Base-by-base conservation (phyloP, 2,888 invertebrate genomes). In the Diplolepis rosae region DNA sequence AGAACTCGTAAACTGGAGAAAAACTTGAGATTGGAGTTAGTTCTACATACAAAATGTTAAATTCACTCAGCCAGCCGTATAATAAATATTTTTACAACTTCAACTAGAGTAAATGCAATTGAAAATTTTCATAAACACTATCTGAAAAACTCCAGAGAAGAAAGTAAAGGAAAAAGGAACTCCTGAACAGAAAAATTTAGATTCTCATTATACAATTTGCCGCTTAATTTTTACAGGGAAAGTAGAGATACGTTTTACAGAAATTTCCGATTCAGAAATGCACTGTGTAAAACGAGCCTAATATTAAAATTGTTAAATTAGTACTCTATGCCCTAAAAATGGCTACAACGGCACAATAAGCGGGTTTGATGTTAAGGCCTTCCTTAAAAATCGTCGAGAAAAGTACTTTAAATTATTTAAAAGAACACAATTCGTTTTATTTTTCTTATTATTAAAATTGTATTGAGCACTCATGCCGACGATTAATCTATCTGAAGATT, bases 341-440 rank as follows among this genome's bases (percentile, higher is more conserved):
- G 79, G 70, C 78, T 75, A 73, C 72, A 79, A 78, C 65, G 69
- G 77, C 69, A 80, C 74, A 78, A 77, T 72, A 80, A 81, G 80
- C 80, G 75, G 69, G 56, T 61, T 61, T 56, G 65, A 69, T 72
- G 77, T 82, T 81, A 78, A 78, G 69, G 61, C 73, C 39, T 71
- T 32, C 54, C 75, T 74, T 76, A 74, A 52, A 74, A 45, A 72
- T 61, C 69, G 69, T 69, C 50, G 52, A 70, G 52, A 67, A 51
- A 68, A 70, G 68, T 70, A 68, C 70, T 70, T 15, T 61, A 22
- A 22, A 35, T 18, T 61, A 35, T 35, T 56, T 56, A 4, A 1
- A 54, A 52, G 2, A 6, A 32, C 6, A 11, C 1, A 54, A 11
- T 4, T 0, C 9, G 30, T 32, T 54, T 54, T 51, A 27, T 9